Percentiles rank a stretch among this genome's conserved stretches.
Evolutionary conservation across 2,797 vertebrate genomes (phyloP).

Genomic region (Coilia nasus): DNA sequence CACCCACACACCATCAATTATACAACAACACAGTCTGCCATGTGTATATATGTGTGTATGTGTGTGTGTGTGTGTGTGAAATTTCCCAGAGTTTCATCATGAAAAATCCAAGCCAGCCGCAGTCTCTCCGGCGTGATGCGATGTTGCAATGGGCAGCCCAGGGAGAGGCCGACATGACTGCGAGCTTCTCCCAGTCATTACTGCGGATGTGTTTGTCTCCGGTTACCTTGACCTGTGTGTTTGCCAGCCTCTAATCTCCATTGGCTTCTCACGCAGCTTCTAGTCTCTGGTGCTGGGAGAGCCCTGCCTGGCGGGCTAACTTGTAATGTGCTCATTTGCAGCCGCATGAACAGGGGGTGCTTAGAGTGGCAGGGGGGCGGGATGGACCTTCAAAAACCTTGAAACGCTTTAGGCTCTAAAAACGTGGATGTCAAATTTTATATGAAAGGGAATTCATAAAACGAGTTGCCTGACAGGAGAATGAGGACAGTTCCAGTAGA

Average conservation of each 20-base stretch:
- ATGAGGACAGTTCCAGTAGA: background rate
- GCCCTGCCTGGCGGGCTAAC: background rate
- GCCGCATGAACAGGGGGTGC: background rate
- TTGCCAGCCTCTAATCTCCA: background rate
- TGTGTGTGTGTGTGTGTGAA: background rate
- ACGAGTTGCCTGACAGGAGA: background rate
- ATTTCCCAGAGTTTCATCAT: conserved; percentile 21
- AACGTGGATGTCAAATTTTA: conserved; percentile 6
- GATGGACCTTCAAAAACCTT: conserved; percentile 23
- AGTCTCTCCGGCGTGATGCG: background rate
- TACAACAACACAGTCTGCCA: conserved; percentile 24
- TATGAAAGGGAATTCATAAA: conserved; percentile 4
- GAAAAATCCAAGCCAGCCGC: background rate
- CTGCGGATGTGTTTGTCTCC: background rate
- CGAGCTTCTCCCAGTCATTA: conserved; percentile 13
- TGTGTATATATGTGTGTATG: too few species aligned
- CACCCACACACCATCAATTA: conserved; percentile 21
- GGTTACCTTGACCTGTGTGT: conserved; percentile 18
- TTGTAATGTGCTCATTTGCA: conserved; percentile 9
- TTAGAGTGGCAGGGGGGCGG: background rate
- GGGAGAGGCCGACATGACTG: conserved; percentile 16
- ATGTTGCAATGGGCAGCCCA: conserved; percentile 9
- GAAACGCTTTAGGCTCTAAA: background rate
- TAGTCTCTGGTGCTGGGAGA: background rate
- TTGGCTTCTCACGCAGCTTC: background rate